Conservation (phyloP, 2,797 vertebrate genomes). For the Kryptolebias ocellatus region DNA sequence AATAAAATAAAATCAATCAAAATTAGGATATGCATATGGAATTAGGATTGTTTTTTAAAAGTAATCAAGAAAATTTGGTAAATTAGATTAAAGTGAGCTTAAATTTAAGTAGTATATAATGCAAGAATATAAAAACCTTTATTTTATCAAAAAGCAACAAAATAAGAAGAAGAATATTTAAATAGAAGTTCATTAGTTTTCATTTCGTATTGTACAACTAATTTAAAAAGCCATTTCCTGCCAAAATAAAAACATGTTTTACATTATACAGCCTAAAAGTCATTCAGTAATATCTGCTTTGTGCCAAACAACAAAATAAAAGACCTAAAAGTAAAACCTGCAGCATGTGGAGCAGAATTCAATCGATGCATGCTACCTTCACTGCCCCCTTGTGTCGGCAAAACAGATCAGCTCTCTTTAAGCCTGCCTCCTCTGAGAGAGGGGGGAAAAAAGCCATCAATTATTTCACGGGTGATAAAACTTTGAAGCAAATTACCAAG, state of each 20-base stretch:
- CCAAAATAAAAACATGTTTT: not conserved
- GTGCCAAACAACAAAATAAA: slow-evolving; percentile 24
- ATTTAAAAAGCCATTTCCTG: not conserved
- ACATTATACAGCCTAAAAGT: slow-evolving; percentile 10
- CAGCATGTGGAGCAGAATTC: slow-evolving; percentile 7
- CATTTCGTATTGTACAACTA: too few relatives aligned
- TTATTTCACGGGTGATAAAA: slow-evolving; percentile 47
- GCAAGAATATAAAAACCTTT: too few relatives aligned
- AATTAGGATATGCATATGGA: too few relatives aligned
- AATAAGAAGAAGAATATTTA: too few relatives aligned
- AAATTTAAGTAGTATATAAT: too few relatives aligned
- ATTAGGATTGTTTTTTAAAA: not conserved
- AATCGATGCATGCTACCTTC: slow-evolving; percentile 43
- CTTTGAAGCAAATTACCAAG: slow-evolving; percentile 42
- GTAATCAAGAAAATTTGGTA: not conserved
- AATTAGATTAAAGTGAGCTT: not conserved
- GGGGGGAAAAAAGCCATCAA: slow-evolving; percentile 13
- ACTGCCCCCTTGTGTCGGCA: slow-evolving; percentile 73
- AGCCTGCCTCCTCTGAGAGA: slow-evolving; percentile 11
- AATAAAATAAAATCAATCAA: too few relatives aligned
- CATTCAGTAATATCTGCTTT: not conserved
- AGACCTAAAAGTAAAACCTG: slow-evolving; percentile 1
- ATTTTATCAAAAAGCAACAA: too few relatives aligned
- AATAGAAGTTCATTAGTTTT: too few relatives aligned
- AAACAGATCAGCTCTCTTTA: slow-evolving; percentile 8